Percentiles rank a stretch among this genome's conserved stretches.
These are phyloP conservation scores for Megalops cyprinoides DNA, from an alignment of 2,797 vertebrate genomes.

Conservation along the genomic window DNA sequence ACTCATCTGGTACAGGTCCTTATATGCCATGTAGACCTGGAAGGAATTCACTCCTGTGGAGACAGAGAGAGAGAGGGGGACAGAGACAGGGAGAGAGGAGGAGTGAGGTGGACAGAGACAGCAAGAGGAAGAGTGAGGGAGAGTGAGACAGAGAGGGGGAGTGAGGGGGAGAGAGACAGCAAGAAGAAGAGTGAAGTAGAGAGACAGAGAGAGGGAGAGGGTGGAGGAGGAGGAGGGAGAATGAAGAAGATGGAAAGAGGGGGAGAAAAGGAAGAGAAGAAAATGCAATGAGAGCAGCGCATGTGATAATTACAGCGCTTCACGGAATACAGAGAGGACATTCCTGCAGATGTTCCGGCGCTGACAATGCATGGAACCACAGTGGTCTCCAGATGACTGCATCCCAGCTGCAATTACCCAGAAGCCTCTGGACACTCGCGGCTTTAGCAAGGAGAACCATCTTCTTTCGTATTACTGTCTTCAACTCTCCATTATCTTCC, in stretches of 20 bases:
- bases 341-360: neutral
- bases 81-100: neutral
- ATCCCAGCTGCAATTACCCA: neutral
- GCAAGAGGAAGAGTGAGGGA: neutral
- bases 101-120: neutral
- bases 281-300: neutral
- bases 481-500: conserved; percentile 16
- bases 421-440: neutral
- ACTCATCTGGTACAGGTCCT: conserved; percentile 96
- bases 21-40: conserved; percentile 98
- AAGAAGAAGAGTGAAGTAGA: conserved; percentile 25
- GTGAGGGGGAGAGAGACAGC: conserved; percentile 1
- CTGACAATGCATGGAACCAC: neutral
- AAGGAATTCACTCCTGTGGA: conserved; percentile 92
- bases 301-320: conserved; percentile 11
- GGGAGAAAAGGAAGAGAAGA: neutral
- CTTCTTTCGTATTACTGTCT: neutral
- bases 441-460: neutral
- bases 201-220: conserved; percentile 2
- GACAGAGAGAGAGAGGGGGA: conserved; percentile 23
- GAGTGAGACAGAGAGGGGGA: neutral
- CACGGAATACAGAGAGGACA: conserved; percentile 11
- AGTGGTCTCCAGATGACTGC: neutral
- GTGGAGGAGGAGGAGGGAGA: too few species aligned
- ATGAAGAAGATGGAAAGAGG: neutral